These are phyloP conservation scores for Trinectes maculatus DNA, from an alignment of 2,113 vertebrate genomes.

Conservation along the genomic window DNA sequence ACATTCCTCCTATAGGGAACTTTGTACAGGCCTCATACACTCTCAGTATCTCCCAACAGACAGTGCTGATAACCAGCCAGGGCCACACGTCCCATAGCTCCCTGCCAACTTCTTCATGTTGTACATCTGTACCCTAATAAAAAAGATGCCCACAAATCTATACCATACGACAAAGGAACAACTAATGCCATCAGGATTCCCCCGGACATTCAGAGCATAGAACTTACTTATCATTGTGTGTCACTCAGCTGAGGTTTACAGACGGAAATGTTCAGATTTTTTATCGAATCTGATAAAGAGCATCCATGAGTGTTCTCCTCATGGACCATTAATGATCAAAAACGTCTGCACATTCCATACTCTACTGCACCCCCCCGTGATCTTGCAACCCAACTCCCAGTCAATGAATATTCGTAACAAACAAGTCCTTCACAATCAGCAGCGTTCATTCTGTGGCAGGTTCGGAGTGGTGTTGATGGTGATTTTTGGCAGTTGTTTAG, in stretches of 20 bases:
- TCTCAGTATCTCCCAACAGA: conserved; percentile 74
- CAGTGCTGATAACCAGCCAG: conserved; percentile 75
- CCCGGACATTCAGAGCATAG: conserved; percentile 7
- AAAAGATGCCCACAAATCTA: not conserved
- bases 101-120: not conserved
- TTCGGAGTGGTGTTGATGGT: conserved; percentile 20
- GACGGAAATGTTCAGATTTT: not conserved
- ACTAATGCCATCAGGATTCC: conserved; percentile 19
- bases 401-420: not conserved
- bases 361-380: too few species aligned
- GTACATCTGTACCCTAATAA: not conserved
- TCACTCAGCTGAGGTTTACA: conserved; percentile 10
- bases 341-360: conserved; percentile 85
- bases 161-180: not conserved
- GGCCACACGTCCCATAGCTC: conserved; percentile 8
- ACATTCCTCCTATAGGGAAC: conserved; percentile 91
- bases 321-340: conserved; percentile 9
- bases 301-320: not conserved
- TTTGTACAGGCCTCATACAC: conserved; percentile 78
- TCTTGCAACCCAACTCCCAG: conserved; percentile 37
- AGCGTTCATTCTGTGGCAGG: conserved; percentile 9
- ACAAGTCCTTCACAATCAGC: not conserved
- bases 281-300: not conserved
- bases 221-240: not conserved
- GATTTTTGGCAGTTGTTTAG: conserved; percentile 7